phyloP scores from a whole-genome alignment of 92 coral and sea anemone species.

The Umimayanthus kanabou region DNA sequence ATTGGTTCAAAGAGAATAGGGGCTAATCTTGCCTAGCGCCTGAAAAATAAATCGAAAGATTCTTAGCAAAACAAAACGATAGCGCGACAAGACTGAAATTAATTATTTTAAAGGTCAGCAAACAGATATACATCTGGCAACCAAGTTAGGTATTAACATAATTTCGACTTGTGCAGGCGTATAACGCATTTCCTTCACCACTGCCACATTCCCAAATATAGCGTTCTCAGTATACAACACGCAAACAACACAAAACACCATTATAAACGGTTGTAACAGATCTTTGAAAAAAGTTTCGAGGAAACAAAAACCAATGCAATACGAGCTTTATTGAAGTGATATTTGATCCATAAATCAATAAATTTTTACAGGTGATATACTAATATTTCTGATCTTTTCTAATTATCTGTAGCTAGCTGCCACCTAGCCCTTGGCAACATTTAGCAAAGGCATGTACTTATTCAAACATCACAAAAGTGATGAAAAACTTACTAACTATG shows the following conservation, averaged over 20 bases:
- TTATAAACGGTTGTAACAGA: no score
- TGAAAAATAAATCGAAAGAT: slow-evolving; percentile 11
- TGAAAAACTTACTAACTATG: not conserved
- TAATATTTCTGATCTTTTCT: not conserved
- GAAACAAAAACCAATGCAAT: not conserved
- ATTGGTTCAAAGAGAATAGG: slow-evolving; percentile 25
- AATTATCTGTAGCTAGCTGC: not conserved
- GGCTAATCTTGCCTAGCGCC: slow-evolving; percentile 21
- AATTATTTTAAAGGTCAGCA: slow-evolving; percentile 24
- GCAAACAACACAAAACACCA: not conserved
- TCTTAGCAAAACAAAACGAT: slow-evolving; percentile 29
- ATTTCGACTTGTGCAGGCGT: not conserved
- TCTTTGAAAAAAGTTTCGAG: not conserved
- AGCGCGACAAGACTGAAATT: slow-evolving; percentile 8
- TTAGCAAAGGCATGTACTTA: not conserved
- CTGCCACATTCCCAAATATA: not conserved
- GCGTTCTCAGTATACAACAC: not conserved
- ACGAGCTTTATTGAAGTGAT: not conserved
- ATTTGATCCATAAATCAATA: not conserved
- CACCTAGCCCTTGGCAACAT: not conserved
- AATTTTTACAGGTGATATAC: not conserved
- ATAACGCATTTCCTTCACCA: not conserved
- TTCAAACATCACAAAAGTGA: not conserved
- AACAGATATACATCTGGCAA: slow-evolving; percentile 5
- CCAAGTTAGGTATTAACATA: not conserved